Percentiles rank a stretch among this genome's conserved stretches.
Conservation (phyloP, 2,888 invertebrate genomes). For the Pimpla rufipes region DNA sequence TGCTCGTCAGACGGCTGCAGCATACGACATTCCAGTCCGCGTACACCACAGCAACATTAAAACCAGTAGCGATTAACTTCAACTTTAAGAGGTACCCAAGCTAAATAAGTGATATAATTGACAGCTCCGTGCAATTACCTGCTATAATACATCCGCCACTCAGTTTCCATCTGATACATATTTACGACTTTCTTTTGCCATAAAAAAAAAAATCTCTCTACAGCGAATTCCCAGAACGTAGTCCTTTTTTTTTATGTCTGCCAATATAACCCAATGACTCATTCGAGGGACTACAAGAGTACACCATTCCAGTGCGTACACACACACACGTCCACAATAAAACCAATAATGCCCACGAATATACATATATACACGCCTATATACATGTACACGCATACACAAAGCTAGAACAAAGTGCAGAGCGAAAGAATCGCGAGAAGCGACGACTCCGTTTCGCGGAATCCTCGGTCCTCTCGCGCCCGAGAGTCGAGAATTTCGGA, state of each 20-base stretch:
- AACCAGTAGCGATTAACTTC: too few species aligned
- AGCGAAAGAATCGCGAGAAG: not conserved
- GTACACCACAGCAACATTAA: too few species aligned
- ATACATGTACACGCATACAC: not conserved
- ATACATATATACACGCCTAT: not conserved
- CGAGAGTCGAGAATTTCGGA: not conserved
- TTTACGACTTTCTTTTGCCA: not conserved
- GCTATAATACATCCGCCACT: too few species aligned
- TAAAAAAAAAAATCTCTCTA: not conserved
- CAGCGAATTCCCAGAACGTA: not conserved
- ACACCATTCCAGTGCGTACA: slow-evolving; percentile 22
- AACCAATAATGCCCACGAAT: not conserved
- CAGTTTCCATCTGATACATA: too few species aligned
- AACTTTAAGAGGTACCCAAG: too few species aligned
- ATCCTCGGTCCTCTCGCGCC: not conserved
- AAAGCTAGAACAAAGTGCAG: not conserved
- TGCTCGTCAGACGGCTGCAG: too few species aligned
- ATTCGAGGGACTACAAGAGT: slow-evolving; percentile 29
- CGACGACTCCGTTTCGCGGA: slow-evolving; percentile 8
- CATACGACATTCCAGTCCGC: too few species aligned
- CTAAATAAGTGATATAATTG: too few species aligned
- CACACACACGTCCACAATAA: not conserved
- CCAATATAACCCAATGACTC: slow-evolving; percentile 63
- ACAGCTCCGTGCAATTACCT: too few species aligned
- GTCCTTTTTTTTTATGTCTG: slow-evolving; percentile 9